Conservation (phyloP, 2,113 vertebrate genomes). For the Tetrax tetrax region DNA sequence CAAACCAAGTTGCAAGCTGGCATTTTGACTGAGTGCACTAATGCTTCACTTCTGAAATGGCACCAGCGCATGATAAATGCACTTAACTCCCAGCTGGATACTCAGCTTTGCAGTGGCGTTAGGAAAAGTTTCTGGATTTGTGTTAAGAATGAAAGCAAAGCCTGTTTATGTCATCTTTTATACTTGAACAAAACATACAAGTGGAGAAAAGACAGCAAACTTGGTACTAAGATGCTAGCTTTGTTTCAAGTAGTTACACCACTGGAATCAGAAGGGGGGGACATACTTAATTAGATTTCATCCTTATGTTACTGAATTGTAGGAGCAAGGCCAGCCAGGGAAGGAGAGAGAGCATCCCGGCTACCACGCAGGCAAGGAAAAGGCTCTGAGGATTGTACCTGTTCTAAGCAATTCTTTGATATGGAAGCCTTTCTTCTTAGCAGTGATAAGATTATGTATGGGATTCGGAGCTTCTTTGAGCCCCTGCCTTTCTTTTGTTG, state of each 20-base stretch:
- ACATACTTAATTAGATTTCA: not conserved
- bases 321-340: not conserved
- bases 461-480: conserved; percentile 46
- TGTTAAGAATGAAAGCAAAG: conserved; percentile 50
- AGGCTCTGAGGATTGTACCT: not conserved
- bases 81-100: conserved; percentile 10
- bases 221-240: not conserved
- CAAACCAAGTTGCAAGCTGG: conserved; percentile 36
- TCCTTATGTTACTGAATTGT: not conserved
- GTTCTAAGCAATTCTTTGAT: not conserved
- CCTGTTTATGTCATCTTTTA: not conserved
- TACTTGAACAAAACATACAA: not conserved
- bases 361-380: not conserved
- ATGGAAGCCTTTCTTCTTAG: conserved; percentile 26
- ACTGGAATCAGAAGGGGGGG: not conserved
- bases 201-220: not conserved
- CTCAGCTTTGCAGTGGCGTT: conserved; percentile 17
- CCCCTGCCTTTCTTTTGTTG: conserved; percentile 56
- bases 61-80: conserved; percentile 49
- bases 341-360: not conserved
- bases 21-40: conserved; percentile 65
- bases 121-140: conserved; percentile 35
- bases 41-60: conserved; percentile 56
- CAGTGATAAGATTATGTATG: conserved; percentile 44
- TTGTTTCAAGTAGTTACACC: not conserved